These are phyloP conservation scores for Brachionus calyciflorus DNA, from an alignment of 1,140 invertebrate genomes.

Conservation along the genomic window DNA sequence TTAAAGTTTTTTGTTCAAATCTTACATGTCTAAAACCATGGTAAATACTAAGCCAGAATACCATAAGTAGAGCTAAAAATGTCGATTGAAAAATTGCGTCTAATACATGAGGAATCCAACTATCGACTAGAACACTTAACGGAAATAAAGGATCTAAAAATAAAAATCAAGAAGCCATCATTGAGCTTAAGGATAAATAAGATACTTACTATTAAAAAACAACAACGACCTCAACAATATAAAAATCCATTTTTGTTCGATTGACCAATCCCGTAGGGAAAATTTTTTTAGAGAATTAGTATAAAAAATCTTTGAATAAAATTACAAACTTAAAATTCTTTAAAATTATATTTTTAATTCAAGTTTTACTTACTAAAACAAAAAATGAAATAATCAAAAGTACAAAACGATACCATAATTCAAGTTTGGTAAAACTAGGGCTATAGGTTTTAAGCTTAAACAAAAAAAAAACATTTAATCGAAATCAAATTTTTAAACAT, in stretches of 20 bases:
- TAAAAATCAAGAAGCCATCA: too few species aligned
- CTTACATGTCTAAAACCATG: constrained; percentile 84
- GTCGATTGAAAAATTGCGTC: constrained; percentile 85
- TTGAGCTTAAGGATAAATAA: neutral
- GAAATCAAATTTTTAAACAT: constrained; percentile 53
- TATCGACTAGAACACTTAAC: constrained; percentile 80
- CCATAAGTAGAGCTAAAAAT: constrained; percentile 78
- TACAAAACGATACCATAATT: constrained; percentile 92
- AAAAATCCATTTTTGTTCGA: constrained; percentile 94
- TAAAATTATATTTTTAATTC: constrained; percentile 21
- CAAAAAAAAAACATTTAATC: constrained; percentile 50
- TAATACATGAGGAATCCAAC: constrained; percentile 82
- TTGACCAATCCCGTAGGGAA: constrained; percentile 86
- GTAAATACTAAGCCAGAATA: constrained; percentile 92
- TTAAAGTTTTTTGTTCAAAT: constrained; percentile 28
- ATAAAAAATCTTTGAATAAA: constrained; percentile 77
- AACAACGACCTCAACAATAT: constrained; percentile 81
- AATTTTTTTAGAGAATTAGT: constrained; percentile 81
- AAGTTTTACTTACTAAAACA: constrained; percentile 72
- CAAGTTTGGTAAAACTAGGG: constrained; percentile 87
- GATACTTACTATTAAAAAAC: constrained; percentile 79
- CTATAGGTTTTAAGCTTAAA: constrained; percentile 92
- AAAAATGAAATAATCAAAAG: constrained; percentile 82
- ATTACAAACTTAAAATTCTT: constrained; percentile 44
- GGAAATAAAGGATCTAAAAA: constrained; percentile 85